Conservation (phyloP, 2,797 vertebrate genomes). For the Coendou prehensilis region DNA sequence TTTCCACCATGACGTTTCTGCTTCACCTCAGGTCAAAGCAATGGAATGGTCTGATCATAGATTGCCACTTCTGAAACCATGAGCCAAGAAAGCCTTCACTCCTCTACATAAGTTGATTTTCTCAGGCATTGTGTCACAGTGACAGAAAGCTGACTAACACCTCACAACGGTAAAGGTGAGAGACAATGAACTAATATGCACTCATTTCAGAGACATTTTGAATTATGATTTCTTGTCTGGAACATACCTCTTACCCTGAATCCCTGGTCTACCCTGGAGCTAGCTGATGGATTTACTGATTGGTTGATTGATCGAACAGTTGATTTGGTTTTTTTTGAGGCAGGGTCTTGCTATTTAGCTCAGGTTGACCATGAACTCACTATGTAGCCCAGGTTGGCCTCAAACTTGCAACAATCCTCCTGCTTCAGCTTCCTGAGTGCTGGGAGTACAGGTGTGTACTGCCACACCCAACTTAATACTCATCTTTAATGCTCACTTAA, state of each 20-base stretch:
- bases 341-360: neutral
- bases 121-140: neutral
- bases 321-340: neutral
- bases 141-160: neutral
- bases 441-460: neutral
- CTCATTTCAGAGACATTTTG: neutral
- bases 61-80: neutral
- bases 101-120: neutral
- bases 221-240: neutral
- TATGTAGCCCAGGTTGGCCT: neutral
- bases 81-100: neutral
- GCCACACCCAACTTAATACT: neutral
- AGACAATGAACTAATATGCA: neutral
- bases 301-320: neutral
- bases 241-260: neutral
- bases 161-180: neutral
- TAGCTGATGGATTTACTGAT: neutral
- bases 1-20: neutral
- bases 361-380: neutral
- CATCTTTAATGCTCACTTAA: neutral
- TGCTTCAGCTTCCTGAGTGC: neutral
- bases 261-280: neutral
- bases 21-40: neutral
- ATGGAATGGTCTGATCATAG: neutral
- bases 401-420: neutral